These are phyloP conservation scores for Prunella fulvescens DNA, from an alignment of 2,113 vertebrate species.

Conservation along the genomic window DNA sequence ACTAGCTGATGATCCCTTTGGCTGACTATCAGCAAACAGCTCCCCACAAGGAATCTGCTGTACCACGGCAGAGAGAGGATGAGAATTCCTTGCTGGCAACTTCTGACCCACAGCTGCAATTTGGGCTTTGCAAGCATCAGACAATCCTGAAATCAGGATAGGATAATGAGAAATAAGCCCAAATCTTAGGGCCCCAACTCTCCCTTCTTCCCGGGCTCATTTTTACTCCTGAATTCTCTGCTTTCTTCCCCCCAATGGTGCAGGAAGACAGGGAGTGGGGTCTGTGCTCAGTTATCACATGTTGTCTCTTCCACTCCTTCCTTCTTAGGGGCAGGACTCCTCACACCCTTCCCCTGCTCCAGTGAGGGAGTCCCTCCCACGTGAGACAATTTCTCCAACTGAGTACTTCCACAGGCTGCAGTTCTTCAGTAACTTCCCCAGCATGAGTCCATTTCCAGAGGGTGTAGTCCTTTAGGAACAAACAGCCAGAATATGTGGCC, in stretches of 20 bases:
- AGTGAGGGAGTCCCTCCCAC: neutral
- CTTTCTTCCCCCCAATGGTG: fast-evolving
- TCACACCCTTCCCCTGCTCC: neutral
- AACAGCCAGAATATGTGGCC: fast-evolving
- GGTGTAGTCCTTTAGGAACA: neutral
- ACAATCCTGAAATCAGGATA: neutral
- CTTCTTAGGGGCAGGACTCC: neutral
- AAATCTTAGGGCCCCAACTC: too few species aligned
- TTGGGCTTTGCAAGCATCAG: neutral
- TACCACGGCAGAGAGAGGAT: fast-evolving
- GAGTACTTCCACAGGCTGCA: neutral
- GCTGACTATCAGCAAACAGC: neutral
- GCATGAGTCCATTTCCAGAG: neutral
- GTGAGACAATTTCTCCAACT: neutral
- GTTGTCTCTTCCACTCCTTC: neutral
- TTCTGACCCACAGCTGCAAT: neutral
- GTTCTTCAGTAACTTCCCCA: fast-evolving
- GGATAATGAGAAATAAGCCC: neutral
- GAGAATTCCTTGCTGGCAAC: neutral
- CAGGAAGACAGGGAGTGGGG: neutral
- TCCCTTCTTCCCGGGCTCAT: fast-evolving
- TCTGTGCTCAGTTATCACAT: neutral
- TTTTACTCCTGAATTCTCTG: neutral
- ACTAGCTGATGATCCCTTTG: neutral
- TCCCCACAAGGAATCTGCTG: neutral